Base-by-base conservation (phyloP, 2,113 vertebrate species). In the Notarius lentiginosus region DNA sequence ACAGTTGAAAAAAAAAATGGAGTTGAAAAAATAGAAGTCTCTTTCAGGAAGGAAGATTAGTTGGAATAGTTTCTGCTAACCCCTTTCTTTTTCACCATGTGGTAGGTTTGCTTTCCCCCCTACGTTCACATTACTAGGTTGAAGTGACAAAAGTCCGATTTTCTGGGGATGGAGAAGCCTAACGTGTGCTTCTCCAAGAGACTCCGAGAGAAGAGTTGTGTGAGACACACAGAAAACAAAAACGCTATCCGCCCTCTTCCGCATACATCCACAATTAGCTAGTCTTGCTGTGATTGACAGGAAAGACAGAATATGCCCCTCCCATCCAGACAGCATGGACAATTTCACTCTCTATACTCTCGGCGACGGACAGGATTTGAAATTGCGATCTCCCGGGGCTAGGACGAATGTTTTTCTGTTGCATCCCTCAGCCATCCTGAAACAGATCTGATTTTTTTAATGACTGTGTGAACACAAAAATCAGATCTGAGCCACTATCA, bases 21-120 rank as follows among this genome's bases (percentile, higher is more conserved):
- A 73, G 51, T 49, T 65, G 80, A 82, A n/a, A 85, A 82, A 82
- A 66, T 60, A 63, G 41, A 60, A 49, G 82, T 84, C 58, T 56
- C 61, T 79, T 17, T 80, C 56, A 24, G 61, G 27, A 41, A 55
- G 53, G 41, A 30, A 55, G 55, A 24, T 55, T 82, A 18, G 7
- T 47, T 30, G 53, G 27, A 85, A 49, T 83, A 27, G 55, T 68
- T 79, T 68, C 77, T 58, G 56, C 63, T 41, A 80, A 86, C 15
- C 51, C 22, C 22, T 20, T 72, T 30, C 17, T 22, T 15, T 47
- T 58, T 77, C 47, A 79, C 55, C 5, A 3, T 79, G 75, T 27
- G 51, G 51, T 18, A 30, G 14, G 56, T 20, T 34, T 15, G 2
- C 1, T n/a, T 17, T 79, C 68, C 9, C 7, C 5, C 18, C 8